Base-by-base conservation (phyloP, 2,888 invertebrate species). In the Drosophila mimica region DNA sequence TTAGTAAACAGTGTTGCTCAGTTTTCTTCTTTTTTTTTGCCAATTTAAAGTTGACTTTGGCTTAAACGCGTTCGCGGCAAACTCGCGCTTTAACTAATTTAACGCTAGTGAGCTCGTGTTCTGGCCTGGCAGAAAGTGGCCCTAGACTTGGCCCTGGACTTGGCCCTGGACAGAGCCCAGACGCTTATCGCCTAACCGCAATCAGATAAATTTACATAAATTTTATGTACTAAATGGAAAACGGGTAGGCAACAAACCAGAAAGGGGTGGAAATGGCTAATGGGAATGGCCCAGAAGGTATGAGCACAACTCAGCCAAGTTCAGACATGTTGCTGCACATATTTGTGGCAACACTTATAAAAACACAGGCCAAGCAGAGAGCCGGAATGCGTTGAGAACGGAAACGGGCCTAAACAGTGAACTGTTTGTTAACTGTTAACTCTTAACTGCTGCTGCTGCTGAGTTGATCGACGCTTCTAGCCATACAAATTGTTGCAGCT, bases 141-240 rank as follows among this genome's bases (percentile, higher is more conserved):
- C 56, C 15, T 74, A 58, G 31, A 66, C 67, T 31, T 57, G 76
- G 61, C 62, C 56, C 15, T 74, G 61, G 31, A 66, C 67, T 31
- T 57, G 76, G 61, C 62, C 34, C 36, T 64, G 46, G 34, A 53
- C 31, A 46, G 33, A 25, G 33, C 49, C 57, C 36, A 30, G 40
- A 20, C 38, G 69, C 88, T 88, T 85, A 85, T 85, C 85, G 65
- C 36, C 43, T 59, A 72, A 66, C 74, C 83, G 73, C 90, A 85
- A 85, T 86, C 85, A 69, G 64, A 68, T 73, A 64, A 83, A 87
- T 90, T 90, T 76, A 64, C 90, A 87, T 86, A 90, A 74, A 86
- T 79, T 86, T 73, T 79, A 75, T 84, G 56, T 72, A 75, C 83
- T 62, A 75, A 73, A 74, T 59, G 74, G 68, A 70, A 67, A 74